phyloP scores from a whole-genome alignment of 2,113 vertebrate species.

The Rhabdomys dilectus region DNA sequence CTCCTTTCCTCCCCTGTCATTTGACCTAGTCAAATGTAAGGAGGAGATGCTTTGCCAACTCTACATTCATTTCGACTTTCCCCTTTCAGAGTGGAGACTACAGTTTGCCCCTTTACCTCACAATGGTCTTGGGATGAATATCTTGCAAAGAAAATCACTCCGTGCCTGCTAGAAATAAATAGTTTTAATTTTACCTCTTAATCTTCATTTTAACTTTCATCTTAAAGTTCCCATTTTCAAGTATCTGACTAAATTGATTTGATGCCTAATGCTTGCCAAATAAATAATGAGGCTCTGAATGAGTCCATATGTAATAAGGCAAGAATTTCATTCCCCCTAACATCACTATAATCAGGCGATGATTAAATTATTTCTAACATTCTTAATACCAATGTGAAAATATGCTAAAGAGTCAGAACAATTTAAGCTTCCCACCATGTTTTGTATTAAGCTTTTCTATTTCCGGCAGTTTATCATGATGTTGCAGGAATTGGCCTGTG shows the following conservation, averaged over 20 bases:
- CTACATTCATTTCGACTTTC: constrained; percentile 13
- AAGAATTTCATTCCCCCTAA: constrained; percentile 87
- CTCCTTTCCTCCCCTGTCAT: constrained; percentile 55
- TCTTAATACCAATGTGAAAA: constrained; percentile 84
- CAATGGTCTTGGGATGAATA: constrained; percentile 33
- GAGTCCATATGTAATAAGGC: constrained; percentile 86
- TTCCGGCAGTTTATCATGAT: constrained; percentile 85
- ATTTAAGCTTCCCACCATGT: constrained; percentile 81
- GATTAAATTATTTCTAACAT: constrained; percentile 88
- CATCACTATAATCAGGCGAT: constrained; percentile 87
- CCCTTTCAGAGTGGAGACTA: constrained; percentile 40
- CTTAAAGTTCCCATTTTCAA: constrained; percentile 86
- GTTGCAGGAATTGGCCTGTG: constrained; percentile 81
- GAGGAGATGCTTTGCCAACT: constrained; percentile 8
- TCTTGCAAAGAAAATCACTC: constrained; percentile 74
- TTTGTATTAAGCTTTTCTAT: constrained; percentile 84
- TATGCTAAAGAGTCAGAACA: constrained; percentile 83
- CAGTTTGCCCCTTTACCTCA: constrained; percentile 17
- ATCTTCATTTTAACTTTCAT: constrained; percentile 87
- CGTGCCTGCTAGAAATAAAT: constrained; percentile 75
- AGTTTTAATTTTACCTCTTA: constrained; percentile 84
- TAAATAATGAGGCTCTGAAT: constrained; percentile 88
- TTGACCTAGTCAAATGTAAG: constrained; percentile 59
- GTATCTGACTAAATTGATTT: constrained; percentile 86
- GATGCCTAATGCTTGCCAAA: constrained; percentile 87